Conservation (phyloP, 1,140 invertebrate genomes). For the Helicorthomorpha holstii region DNA sequence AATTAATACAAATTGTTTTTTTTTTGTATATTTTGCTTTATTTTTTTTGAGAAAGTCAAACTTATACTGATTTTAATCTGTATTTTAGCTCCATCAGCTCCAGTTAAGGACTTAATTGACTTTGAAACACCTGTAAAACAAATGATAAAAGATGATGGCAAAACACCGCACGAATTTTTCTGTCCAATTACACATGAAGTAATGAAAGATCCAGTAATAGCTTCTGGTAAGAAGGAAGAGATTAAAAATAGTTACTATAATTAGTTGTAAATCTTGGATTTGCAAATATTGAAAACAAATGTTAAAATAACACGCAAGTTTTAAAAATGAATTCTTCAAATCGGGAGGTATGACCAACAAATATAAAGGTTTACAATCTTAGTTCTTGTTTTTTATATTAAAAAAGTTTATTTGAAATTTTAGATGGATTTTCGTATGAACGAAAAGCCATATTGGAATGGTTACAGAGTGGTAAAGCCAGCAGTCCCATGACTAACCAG, state of each 20-base stretch:
- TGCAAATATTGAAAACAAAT: no score
- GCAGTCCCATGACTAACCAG: slow-evolving; percentile 60
- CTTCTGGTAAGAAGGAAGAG: slow-evolving; percentile 32
- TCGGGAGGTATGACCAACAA: background rate
- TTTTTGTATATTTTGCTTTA: no score
- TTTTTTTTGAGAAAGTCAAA: no score
- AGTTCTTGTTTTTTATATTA: slow-evolving; percentile 14
- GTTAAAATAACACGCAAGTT: no score
- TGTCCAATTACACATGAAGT: slow-evolving; percentile 67
- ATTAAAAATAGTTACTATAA: background rate
- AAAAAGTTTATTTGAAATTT: background rate
- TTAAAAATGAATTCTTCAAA: background rate
- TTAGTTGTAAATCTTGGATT: background rate
- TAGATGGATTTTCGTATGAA: slow-evolving; percentile 64
- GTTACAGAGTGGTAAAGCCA: slow-evolving; percentile 48
- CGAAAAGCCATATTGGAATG: slow-evolving; percentile 51
- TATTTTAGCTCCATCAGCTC: background rate
- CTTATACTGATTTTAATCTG: no score
- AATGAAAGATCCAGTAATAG: slow-evolving; percentile 57
- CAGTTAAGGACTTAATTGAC: background rate
- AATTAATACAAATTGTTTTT: no score
- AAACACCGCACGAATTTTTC: slow-evolving; percentile 45
- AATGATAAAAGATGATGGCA: background rate
- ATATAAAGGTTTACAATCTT: background rate
- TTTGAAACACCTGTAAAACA: background rate